Conservation (phyloP, 2,888 invertebrate genomes). For the Xestia rhomboidea region DNA sequence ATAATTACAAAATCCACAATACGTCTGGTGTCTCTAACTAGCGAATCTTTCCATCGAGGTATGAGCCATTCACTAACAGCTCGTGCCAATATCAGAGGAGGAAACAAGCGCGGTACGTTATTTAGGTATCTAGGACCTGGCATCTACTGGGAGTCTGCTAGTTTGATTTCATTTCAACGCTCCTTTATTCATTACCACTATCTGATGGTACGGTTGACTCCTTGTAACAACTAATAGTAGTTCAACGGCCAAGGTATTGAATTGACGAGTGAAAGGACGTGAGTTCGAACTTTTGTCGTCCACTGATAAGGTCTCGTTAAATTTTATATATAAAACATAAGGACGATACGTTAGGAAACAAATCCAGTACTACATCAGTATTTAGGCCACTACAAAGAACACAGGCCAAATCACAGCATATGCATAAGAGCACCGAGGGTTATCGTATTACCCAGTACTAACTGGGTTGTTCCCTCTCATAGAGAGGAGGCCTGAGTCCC, state of each 20-base stretch:
- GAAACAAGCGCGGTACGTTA: conserved; percentile 6
- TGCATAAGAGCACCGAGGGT: neutral
- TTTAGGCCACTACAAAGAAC: neutral
- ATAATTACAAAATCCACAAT: neutral
- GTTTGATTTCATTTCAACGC: neutral
- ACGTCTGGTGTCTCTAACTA: too few relatives aligned
- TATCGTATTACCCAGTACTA: too few relatives aligned
- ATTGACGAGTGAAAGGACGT: too few relatives aligned
- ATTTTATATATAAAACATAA: too few relatives aligned
- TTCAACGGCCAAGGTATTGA: neutral
- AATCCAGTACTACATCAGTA: neutral
- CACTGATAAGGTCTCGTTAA: neutral
- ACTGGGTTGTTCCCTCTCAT: too few relatives aligned
- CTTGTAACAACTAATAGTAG: neutral
- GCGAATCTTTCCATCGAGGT: conserved; percentile 15
- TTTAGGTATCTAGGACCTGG: conserved; percentile 13
- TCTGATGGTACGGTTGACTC: conserved; percentile 1
- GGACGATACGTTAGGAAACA: neutral
- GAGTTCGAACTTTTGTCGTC: neutral
- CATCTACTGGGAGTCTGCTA: neutral
- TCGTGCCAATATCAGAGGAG: conserved; percentile 32
- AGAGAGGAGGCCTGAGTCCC: too few relatives aligned
- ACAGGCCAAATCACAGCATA: neutral
- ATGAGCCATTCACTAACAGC: conserved; percentile 7
- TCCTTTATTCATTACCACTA: neutral